Conservation (phyloP, 1,140 invertebrate genomes). For the Elymnias hypermnestra region DNA sequence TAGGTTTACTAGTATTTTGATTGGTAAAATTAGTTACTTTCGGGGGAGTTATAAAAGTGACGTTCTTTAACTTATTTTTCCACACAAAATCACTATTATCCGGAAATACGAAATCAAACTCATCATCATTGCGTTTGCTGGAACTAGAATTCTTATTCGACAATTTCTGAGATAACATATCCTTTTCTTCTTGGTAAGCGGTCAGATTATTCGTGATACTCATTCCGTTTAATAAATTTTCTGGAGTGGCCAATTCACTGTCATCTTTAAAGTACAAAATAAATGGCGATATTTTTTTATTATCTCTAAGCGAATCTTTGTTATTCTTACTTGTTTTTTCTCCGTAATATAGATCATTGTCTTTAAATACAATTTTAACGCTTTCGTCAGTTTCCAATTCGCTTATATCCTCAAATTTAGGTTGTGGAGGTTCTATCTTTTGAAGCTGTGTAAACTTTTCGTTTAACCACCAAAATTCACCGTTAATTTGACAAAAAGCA, state of each 20-base stretch:
- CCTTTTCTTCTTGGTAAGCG: too few relatives aligned
- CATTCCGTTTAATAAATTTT: conserved; percentile 4
- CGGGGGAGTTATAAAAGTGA: neutral
- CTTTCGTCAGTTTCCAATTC: conserved; percentile 59
- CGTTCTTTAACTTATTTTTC: conserved; percentile 14
- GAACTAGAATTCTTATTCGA: conserved; percentile 1
- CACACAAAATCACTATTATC: conserved; percentile 21
- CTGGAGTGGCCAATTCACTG: neutral
- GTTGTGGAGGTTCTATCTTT: conserved; percentile 29
- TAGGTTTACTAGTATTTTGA: conserved; percentile 2
- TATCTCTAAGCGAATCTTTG: neutral
- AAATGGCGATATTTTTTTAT: conserved; percentile 1
- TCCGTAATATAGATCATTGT: conserved; percentile 15
- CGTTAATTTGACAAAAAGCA: conserved; percentile 44
- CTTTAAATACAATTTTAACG: conserved; percentile 50
- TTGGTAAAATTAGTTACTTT: conserved; percentile 1
- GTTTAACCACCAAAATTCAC: conserved; percentile 66
- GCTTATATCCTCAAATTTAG: conserved; percentile 44
- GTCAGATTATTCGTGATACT: too few relatives aligned
- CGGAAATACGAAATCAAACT: conserved; percentile 40
- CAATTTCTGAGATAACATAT: too few relatives aligned
- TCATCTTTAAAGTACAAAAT: neutral
- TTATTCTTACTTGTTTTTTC: neutral
- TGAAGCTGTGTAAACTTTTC: conserved; percentile 40
- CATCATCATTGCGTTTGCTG: conserved; percentile 19